Conservation (phyloP, 2,113 vertebrate genomes). For the Corvus hawaiiensis region DNA sequence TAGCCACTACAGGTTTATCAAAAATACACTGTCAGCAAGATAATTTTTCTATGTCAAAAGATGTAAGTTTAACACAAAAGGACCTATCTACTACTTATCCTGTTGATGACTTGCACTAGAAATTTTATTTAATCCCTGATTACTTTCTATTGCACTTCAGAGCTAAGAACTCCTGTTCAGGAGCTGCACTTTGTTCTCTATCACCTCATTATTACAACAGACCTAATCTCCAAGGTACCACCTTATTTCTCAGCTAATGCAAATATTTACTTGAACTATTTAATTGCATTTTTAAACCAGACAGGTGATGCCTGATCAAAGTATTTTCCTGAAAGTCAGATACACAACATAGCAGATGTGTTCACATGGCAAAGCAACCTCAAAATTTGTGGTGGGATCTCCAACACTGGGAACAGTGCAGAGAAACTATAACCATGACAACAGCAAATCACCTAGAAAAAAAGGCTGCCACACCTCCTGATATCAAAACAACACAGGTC, state of each 20-base stretch:
- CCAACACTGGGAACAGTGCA: background rate
- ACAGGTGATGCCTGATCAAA: constrained; percentile 30
- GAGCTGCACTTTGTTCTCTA: background rate
- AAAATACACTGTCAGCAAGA: background rate
- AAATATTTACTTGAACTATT: constrained; percentile 48
- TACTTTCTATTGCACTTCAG: background rate
- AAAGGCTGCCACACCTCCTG: background rate
- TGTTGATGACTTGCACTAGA: background rate
- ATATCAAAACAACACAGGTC: background rate
- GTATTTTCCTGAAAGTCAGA: background rate
- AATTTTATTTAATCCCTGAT: background rate
- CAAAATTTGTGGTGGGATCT: background rate
- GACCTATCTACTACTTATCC: background rate
- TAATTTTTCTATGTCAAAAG: too few species aligned
- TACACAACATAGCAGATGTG: background rate
- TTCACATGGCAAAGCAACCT: background rate
- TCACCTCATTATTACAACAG: constrained; percentile 31
- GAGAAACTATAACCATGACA: constrained; percentile 29
- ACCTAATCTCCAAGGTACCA: background rate
- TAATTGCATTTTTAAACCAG: constrained; percentile 35
- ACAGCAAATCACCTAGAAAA: background rate
- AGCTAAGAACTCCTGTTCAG: background rate
- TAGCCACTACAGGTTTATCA: background rate
- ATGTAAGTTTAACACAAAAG: background rate
- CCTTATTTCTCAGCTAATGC: constrained; percentile 25